A percentile compares a stretch with the other conserved stretches of the same genome.
Conservation (phyloP, 2,888 invertebrate genomes). For the Nomada flava region DNA sequence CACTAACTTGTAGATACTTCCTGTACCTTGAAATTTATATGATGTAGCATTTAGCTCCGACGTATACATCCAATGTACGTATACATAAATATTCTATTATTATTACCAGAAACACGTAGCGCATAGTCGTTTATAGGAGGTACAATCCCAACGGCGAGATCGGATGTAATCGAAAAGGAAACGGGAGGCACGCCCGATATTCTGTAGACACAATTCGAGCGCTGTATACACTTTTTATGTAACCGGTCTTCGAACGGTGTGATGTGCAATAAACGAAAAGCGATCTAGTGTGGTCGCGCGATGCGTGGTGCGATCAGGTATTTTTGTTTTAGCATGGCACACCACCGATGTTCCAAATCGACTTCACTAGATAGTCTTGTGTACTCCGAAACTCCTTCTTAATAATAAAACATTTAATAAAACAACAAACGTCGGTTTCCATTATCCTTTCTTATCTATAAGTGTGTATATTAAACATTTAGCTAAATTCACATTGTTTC, state of each 20-base stretch:
- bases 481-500: no score
- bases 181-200: constrained; percentile 39
- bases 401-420: constrained; percentile 80
- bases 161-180: constrained; percentile 38
- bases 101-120: constrained; percentile 63
- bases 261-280: constrained; percentile 68
- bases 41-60: constrained; percentile 73
- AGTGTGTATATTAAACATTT: no score
- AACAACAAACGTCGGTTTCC: constrained; percentile 25
- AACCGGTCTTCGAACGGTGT: constrained; percentile 58
- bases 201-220: constrained; percentile 38
- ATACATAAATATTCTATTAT: constrained; percentile 58
- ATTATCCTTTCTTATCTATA: background rate
- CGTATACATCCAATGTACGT: constrained; percentile 59
- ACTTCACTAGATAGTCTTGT: constrained; percentile 77
- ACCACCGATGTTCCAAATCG: constrained; percentile 75
- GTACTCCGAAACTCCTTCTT: constrained; percentile 77
- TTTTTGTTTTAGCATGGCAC: constrained; percentile 76
- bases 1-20: constrained; percentile 81
- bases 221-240: constrained; percentile 55
- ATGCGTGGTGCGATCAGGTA: constrained; percentile 71
- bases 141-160: constrained; percentile 46
- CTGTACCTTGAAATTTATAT: constrained; percentile 82
- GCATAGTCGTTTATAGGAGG: constrained; percentile 60
- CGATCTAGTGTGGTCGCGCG: constrained; percentile 51